These are phyloP conservation scores for Staurois parvus DNA, from an alignment of 2,797 vertebrate species.

Conservation along the genomic window DNA sequence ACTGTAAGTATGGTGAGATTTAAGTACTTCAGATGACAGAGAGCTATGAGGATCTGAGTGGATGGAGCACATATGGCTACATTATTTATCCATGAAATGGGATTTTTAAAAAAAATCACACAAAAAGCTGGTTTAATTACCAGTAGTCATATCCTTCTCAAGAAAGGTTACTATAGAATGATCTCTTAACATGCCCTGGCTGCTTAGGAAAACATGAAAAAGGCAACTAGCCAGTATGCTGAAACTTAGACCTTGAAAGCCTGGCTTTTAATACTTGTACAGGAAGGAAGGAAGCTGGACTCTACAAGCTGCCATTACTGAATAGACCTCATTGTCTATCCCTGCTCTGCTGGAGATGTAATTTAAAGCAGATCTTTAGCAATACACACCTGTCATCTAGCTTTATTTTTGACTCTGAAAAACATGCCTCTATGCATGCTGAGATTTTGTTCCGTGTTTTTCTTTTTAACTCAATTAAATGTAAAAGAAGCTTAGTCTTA, in stretches of 20 bases:
- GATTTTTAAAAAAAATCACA: too few relatives aligned
- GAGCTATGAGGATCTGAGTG: background rate
- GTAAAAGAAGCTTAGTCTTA: background rate
- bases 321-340: conserved; percentile 3
- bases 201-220: background rate
- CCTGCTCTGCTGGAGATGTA: background rate
- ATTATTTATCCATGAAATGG: background rate
- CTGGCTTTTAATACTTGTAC: conserved; percentile 5
- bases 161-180: background rate
- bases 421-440: background rate
- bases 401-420: background rate
- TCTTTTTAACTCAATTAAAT: background rate
- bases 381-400: background rate
- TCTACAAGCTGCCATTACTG: background rate
- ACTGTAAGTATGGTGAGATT: background rate
- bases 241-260: background rate
- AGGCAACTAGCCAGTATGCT: conserved; percentile 2
- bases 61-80: background rate
- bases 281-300: conserved; percentile 29
- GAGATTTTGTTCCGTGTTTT: background rate
- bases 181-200: background rate
- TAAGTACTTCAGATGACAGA: background rate
- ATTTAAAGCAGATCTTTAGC: background rate
- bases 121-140: background rate
- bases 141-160: background rate